phyloP scores from a whole-genome alignment of 2,113 vertebrate species.

The Panurus biarmicus region DNA sequence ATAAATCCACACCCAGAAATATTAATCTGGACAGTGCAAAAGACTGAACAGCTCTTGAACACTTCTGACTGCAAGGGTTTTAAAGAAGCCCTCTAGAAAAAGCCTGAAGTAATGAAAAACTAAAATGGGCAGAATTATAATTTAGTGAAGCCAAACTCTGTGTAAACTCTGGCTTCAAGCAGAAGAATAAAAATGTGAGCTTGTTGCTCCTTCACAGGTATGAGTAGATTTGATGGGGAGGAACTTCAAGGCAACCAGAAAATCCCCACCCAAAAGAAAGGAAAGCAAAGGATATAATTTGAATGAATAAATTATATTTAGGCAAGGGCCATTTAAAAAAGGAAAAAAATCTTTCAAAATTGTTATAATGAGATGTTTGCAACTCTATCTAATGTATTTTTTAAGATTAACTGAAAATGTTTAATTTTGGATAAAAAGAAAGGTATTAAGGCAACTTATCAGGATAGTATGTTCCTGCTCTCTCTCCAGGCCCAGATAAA shows the following conservation, averaged over 20 bases:
- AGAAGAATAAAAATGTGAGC: background rate
- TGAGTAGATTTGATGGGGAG: background rate
- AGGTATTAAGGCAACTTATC: background rate
- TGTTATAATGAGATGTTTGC: background rate
- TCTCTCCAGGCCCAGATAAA: background rate
- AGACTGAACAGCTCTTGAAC: background rate
- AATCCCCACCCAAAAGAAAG: background rate
- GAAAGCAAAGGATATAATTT: background rate
- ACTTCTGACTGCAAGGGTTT: background rate
- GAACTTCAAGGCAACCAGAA: background rate
- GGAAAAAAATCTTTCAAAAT: background rate
- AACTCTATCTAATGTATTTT: background rate
- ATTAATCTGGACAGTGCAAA: background rate
- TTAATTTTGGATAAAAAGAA: background rate
- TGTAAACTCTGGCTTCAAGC: background rate
- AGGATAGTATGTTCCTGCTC: background rate
- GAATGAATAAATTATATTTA: background rate
- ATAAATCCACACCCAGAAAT: background rate
- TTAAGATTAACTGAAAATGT: background rate
- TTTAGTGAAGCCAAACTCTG: background rate
- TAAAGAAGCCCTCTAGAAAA: background rate
- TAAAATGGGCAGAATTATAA: background rate
- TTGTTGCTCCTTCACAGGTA: background rate
- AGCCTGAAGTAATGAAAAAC: background rate
- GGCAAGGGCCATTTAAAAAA: background rate